phyloP scores from a whole-genome alignment of 2,113 vertebrate genomes.

The Epinephelus lanceolatus region DNA sequence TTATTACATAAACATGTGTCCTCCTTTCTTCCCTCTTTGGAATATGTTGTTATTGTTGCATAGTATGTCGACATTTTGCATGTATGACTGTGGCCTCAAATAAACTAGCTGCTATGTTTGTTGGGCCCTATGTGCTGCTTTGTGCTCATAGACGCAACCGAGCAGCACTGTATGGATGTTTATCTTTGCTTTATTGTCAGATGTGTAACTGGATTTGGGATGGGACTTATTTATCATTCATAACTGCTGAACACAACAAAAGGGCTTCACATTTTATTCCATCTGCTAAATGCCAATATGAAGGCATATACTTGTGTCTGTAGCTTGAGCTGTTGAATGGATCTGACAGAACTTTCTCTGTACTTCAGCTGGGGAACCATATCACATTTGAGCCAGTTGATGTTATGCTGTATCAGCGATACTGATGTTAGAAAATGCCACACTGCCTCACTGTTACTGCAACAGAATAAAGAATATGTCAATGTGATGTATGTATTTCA shows the following conservation, averaged over 20 bases:
- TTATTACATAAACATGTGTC: constrained; percentile 13
- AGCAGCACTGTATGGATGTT: constrained; percentile 19
- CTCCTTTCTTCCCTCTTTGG: constrained; percentile 4
- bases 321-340: constrained; percentile 19
- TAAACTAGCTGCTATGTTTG: constrained; percentile 39
- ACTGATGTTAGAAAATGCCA: constrained; percentile 60
- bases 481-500: constrained; percentile 47
- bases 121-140: neutral
- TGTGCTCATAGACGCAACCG: neutral
- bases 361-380: constrained; percentile 7
- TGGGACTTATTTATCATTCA: constrained; percentile 26
- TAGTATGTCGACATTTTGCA: constrained; percentile 47
- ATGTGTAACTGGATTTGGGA: neutral
- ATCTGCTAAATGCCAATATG: constrained; percentile 24
- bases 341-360: neutral
- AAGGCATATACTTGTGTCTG: neutral
- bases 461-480: constrained; percentile 63
- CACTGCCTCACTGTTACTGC: constrained; percentile 70
- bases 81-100: constrained; percentile 48
- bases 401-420: constrained; percentile 58
- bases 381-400: constrained; percentile 27
- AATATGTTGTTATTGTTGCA: constrained; percentile 23
- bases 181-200: constrained; percentile 20
- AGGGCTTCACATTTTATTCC: constrained; percentile 63
- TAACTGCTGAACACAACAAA: constrained; percentile 32